Conservation (phyloP, 1,140 invertebrate species). For the Bombus affinis region DNA sequence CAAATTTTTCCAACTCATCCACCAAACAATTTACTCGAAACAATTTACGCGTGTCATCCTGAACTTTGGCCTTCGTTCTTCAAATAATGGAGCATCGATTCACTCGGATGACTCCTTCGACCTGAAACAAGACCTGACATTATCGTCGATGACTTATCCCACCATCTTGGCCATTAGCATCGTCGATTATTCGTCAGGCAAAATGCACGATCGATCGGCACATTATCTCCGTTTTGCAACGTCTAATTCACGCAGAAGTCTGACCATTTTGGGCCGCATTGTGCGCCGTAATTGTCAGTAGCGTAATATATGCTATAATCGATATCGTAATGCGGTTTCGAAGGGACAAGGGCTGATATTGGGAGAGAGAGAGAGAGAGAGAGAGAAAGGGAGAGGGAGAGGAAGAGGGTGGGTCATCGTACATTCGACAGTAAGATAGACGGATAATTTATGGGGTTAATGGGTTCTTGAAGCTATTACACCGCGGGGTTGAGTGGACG, state of each 20-base stretch:
- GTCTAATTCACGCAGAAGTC: conserved; percentile 32
- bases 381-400: neutral
- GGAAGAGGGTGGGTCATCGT: neutral
- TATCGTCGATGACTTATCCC: neutral
- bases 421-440: conserved; percentile 7
- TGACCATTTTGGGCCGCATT: conserved; percentile 23
- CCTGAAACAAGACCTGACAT: neutral
- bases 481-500: neutral
- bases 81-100: neutral
- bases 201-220: conserved; percentile 21
- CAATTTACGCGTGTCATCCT: neutral
- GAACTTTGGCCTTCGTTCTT: neutral
- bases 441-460: conserved; percentile 30
- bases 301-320: conserved; percentile 41
- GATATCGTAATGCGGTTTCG: conserved; percentile 35
- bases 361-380: neutral
- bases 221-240: conserved; percentile 8
- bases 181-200: conserved; percentile 21
- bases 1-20: neutral
- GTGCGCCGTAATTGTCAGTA: conserved; percentile 37
- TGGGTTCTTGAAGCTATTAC: conserved; percentile 5
- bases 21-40: neutral
- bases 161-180: conserved; percentile 27
- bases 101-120: neutral
- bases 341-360: neutral